Evolutionary conservation across 2,888 invertebrate species (phyloP), one percentile per base, ranked within the genome.

Genomic region (Allolobophora icterica): DNA sequence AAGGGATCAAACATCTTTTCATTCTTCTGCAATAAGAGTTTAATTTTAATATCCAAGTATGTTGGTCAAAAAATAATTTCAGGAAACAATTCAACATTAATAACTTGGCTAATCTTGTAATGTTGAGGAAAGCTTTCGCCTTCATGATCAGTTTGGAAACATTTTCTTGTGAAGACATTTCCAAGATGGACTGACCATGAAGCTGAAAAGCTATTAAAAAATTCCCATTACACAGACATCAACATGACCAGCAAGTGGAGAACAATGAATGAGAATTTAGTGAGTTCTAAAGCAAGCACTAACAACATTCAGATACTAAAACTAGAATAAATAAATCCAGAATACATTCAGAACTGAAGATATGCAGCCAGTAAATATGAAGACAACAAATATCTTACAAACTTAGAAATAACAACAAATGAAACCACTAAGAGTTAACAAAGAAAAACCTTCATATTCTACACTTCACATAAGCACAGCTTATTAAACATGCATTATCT

Each of bases 401-500:
- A 45, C 90, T 40, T n/a, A 34, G 30, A 42, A 52, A 52, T 15
- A 42, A 40, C 35, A 89, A 89, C 45, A 34, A 33, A 89, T 40
- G 34, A 24, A 89, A 89, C 34, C 6, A 89, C 3, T 17, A 38
- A 19, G 15, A 19, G 19, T 4, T 33, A 89, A 34, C 19, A 38
- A 19, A 89, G 17, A 89, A 42, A 30, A 89, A 1, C 1, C 13
- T 3, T 17, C 21, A 45, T 45, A 38, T 42, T 24, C 24, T n/a
- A 89, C 3, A 52, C 8, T 8, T 42, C 38, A 45, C 35, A 40
- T n/a, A n/a, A 89, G 90, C 71, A 30, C 30, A 71, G n/a, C 11
- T 30, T 96, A 93, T 98, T 97, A 94, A 99, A 96, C 8, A 99
- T 96, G 35, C 94, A 94, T 89, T 94, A 94, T 91, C 95, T 94